These are phyloP conservation scores for Phycodurus eques DNA, from an alignment of 2,113 vertebrate species.

Conservation along the genomic window DNA sequence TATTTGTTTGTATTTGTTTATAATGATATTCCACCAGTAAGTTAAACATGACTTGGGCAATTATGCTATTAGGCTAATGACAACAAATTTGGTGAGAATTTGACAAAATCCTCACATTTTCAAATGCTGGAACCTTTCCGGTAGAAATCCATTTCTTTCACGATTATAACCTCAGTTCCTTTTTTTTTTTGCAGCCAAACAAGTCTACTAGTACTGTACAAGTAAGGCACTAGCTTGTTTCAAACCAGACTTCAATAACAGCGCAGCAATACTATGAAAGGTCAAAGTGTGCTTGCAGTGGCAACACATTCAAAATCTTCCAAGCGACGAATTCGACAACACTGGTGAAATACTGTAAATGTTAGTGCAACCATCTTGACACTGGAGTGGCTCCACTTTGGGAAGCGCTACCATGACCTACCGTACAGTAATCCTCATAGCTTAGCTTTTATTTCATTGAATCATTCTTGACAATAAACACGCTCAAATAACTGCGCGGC, in stretches of 20 bases:
- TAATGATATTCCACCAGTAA: too few relatives aligned
- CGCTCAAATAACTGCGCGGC: slow-evolving; percentile 1
- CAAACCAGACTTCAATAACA: not conserved
- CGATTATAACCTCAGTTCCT: not conserved
- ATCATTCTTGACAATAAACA: slow-evolving; percentile 28
- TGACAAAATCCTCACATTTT: not conserved
- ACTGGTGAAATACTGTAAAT: not conserved
- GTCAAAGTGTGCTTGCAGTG: not conserved
- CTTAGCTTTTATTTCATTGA: slow-evolving; percentile 32
- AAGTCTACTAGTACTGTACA: not conserved
- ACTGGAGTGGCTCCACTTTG: not conserved
- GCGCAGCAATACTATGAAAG: not conserved
- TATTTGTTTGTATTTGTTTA: not conserved
- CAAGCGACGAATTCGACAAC: not conserved
- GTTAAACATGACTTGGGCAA: too few relatives aligned
- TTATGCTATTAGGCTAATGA: not conserved
- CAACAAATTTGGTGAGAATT: not conserved
- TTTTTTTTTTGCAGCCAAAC: not conserved
- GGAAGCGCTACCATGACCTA: slow-evolving; percentile 21
- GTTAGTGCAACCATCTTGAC: not conserved
- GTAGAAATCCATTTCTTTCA: not conserved
- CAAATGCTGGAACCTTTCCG: not conserved
- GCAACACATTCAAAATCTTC: not conserved
- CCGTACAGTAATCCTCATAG: slow-evolving; percentile 17
- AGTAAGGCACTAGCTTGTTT: not conserved